These are phyloP conservation scores for Sphaeridia pumilis DNA, from an alignment of 2,888 invertebrate genomes.

Conservation along the genomic window DNA sequence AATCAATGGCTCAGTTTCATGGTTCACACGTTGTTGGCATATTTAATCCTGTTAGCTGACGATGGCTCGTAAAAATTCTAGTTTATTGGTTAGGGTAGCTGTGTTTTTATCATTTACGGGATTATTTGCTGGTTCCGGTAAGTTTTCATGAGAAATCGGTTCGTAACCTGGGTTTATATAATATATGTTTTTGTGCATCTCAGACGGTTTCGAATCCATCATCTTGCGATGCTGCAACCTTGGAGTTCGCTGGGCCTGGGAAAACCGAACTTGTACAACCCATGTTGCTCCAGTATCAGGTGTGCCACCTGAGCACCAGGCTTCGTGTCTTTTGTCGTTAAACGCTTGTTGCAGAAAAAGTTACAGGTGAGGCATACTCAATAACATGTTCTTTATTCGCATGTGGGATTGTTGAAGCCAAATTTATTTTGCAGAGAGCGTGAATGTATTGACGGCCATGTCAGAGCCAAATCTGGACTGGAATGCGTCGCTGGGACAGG, in stretches of 20 bases:
- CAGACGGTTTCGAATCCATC: slow-evolving; percentile 23
- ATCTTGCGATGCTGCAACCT: slow-evolving; percentile 44
- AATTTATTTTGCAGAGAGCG: slow-evolving; percentile 39
- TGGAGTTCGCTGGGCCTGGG: slow-evolving; percentile 45
- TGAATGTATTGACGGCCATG: slow-evolving; percentile 46
- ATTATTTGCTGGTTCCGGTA: no score
- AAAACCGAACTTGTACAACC: slow-evolving; percentile 43
- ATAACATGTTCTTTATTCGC: background rate
- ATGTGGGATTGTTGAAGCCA: background rate
- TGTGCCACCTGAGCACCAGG: slow-evolving; percentile 48
- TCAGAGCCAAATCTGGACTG: slow-evolving; percentile 43
- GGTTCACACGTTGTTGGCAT: no score
- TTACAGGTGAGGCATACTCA: slow-evolving; percentile 40
- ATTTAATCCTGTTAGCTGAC: no score
- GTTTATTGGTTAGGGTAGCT: no score
- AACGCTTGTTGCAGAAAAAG: slow-evolving; percentile 53
- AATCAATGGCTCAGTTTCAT: no score
- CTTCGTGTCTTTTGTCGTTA: slow-evolving; percentile 50
- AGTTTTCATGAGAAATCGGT: no score
- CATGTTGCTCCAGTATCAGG: slow-evolving; percentile 46
- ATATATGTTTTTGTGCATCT: background rate
- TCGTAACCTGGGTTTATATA: no score
- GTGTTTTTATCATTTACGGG: no score
- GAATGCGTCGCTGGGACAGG: slow-evolving; percentile 39
- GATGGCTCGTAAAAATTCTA: no score